Evolutionary conservation across 2,797 vertebrate species (phyloP), one percentile per base, ranked within the genome.

Genomic region (Anguilla anguilla): DNA sequence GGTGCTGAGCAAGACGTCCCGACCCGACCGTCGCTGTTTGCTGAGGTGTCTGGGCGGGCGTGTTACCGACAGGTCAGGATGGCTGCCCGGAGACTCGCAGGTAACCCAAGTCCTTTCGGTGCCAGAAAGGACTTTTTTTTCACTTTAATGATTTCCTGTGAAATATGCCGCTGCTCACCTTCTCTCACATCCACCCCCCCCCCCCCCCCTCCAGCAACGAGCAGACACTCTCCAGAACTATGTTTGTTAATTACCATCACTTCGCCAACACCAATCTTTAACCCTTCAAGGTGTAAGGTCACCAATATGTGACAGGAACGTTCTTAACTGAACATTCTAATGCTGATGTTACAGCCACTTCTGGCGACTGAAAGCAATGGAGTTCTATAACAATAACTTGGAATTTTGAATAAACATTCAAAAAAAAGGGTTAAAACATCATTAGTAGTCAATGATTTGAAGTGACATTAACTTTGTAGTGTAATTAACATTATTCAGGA

Each of bases 11-110:
- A 39, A 11, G 67, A 35, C 72, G 72, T 43, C 13, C 72, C 13
- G 0, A 15, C 35, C 28, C 39, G 31, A 39, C 74, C 19, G 74
- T 46, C 39, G 31, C 74, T 79, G 74, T 79, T 79, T 79, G 74
- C 17, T 79, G 74, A 79, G 74, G 74, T 79, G 74, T 79, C 74
- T 79, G 74, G 74, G 17, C 74, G 17, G 74, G 74, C 15, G 39
- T 79, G 74, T 6, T 17, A 46, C 13, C 39, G 74, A 46, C 74
- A 19, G 74, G 17, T 46, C 74, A 25, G 35, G 39, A 28, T 6
- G 69, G 19, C 28, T 5, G 31, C 13, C 28, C 69, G 6, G 69
- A 74, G 11, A 11, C 31, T 11, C 35, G 69, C 69, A 35, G 69
- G 69, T 74, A 39, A 74, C 31, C 25, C 15, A 74, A 7, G 13